These are phyloP conservation scores for Ginglymostoma cirratum DNA, from an alignment of 2,113 vertebrate species.

Conservation along the genomic window DNA sequence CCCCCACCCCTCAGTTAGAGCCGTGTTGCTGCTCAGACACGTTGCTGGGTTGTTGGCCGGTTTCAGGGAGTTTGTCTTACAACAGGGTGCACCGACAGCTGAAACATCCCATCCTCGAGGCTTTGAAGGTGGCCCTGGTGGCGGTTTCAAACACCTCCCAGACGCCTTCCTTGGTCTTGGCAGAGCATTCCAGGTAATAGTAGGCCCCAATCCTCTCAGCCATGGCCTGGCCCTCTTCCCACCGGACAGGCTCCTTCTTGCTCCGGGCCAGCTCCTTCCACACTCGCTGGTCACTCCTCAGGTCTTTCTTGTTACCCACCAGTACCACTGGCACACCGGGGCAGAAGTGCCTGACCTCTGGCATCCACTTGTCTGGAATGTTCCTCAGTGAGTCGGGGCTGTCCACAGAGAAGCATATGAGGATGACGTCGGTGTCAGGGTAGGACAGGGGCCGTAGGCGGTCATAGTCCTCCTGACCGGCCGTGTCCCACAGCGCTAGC, in stretches of 20 bases:
- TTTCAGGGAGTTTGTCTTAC: background rate
- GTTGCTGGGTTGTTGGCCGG: background rate
- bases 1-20: background rate
- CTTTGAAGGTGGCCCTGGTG: conserved; percentile 2
- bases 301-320: conserved; percentile 30
- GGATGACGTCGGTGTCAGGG: conserved; percentile 70
- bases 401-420: conserved; percentile 74
- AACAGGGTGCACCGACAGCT: background rate
- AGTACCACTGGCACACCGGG: background rate
- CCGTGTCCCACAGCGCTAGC: conserved; percentile 69
- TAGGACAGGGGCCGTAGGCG: conserved; percentile 68
- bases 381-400: conserved; percentile 55
- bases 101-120: background rate
- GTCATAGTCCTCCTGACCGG: conserved; percentile 70
- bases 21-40: background rate
- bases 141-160: conserved; percentile 20
- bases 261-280: background rate
- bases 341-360: conserved; percentile 12
- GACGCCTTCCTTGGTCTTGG: conserved; percentile 6
- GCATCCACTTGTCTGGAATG: conserved; percentile 18
- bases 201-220: background rate
- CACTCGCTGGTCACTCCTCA: background rate
- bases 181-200: conserved; percentile 13
- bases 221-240: background rate
- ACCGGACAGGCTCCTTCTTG: conserved; percentile 13